Percentiles rank a stretch among this genome's conserved stretches.
Evolutionary conservation across 2,888 invertebrate species (phyloP).

Genomic region (Drosophila sordidula): DNA sequence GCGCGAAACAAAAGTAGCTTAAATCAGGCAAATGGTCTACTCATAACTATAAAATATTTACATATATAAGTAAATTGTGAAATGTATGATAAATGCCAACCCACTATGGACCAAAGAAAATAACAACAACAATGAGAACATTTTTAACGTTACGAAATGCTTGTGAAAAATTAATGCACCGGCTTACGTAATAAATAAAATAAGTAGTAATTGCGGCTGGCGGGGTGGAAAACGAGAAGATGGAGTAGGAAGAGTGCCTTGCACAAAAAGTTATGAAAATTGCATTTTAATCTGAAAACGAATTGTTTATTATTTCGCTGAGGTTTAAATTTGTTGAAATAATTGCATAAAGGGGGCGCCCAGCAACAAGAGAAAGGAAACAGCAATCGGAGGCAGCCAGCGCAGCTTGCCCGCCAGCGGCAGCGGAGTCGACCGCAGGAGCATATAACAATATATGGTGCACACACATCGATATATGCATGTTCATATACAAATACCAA

Average conservation of each 20-base stretch:
- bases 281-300: conserved; percentile 80
- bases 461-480: conserved; percentile 27
- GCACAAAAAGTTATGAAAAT: conserved; percentile 72
- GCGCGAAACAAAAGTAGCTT: conserved; percentile 56
- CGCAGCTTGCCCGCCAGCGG: conserved; percentile 30
- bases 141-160: conserved; percentile 51
- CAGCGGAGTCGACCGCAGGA: conserved; percentile 60
- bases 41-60: conserved; percentile 62
- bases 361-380: conserved; percentile 46
- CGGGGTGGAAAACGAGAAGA: conserved; percentile 14
- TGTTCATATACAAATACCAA: conserved; percentile 34
- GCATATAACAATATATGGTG: conserved; percentile 57
- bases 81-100: conserved; percentile 52
- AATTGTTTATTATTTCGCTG: conserved; percentile 80
- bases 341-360: conserved; percentile 59
- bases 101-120: conserved; percentile 23
- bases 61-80: conserved; percentile 46
- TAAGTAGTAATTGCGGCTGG: conserved; percentile 72
- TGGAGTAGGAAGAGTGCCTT: conserved; percentile 24
- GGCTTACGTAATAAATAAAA: conserved; percentile 75
- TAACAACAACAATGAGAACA: conserved; percentile 27
- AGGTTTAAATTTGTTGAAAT: conserved; percentile 80
- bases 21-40: conserved; percentile 62
- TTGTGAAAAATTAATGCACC: conserved; percentile 77
- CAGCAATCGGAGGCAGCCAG: conserved; percentile 67